A percentile compares a stretch with the other conserved stretches of the same genome.
Conservation (phyloP, 2,113 vertebrate species). For the Callaeas wilsoni region DNA sequence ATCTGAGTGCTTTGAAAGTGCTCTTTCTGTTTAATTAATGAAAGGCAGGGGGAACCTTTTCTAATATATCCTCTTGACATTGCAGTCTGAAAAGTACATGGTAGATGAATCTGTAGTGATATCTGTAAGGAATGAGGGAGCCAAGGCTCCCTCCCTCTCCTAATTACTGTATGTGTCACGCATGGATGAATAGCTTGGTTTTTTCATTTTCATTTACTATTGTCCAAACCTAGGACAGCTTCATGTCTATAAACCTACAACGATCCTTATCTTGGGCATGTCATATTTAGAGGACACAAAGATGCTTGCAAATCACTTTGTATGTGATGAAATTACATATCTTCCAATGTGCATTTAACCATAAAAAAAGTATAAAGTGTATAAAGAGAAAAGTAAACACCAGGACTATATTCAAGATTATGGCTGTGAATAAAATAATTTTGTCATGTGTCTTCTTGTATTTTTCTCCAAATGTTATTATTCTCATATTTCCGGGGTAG, state of each 20-base stretch:
- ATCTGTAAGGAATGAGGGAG: background rate
- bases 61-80: background rate
- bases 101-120: background rate
- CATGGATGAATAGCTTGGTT: background rate
- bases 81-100: background rate
- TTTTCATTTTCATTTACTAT: background rate
- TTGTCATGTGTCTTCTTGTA: background rate
- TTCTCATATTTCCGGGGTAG: background rate
- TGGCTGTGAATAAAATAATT: background rate
- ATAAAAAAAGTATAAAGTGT: background rate
- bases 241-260: background rate
- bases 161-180: background rate
- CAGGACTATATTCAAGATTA: background rate
- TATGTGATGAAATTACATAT: background rate
- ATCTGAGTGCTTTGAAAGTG: background rate
- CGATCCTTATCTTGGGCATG: background rate
- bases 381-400: background rate
- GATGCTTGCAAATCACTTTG: background rate
- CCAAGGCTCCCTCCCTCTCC: background rate
- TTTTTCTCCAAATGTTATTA: background rate
- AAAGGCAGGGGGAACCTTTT: background rate
- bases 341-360: background rate
- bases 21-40: slow-evolving; percentile 7
- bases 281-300: background rate
- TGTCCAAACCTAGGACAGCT: background rate